Evolutionary conservation across 2,888 invertebrate genomes (phyloP).

Genomic region (Halictus quadricinctus): DNA sequence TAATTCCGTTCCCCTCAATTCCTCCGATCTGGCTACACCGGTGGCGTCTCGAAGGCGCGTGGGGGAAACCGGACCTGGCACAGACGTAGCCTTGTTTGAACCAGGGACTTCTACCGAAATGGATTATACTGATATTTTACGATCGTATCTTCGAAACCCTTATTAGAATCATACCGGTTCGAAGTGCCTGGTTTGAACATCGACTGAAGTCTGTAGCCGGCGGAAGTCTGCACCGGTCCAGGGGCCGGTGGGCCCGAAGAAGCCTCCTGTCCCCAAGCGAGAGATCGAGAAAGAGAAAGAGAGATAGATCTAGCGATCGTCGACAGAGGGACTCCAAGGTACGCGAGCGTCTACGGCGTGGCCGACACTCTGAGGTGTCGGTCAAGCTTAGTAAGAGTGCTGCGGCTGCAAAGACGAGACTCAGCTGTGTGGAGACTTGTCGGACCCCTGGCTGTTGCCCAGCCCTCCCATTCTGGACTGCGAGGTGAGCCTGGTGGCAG

Average conservation of each 20-base stretch:
- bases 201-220: too few species aligned
- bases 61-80: too few species aligned
- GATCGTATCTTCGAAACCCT: too few species aligned
- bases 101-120: too few species aligned
- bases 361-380: not conserved
- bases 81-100: too few species aligned
- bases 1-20: too few species aligned
- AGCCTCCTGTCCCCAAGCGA: constrained; percentile 34
- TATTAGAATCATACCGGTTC: too few species aligned
- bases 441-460: constrained; percentile 80
- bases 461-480: constrained; percentile 79
- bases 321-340: constrained; percentile 49
- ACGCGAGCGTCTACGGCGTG: constrained; percentile 36
- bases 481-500: constrained; percentile 76
- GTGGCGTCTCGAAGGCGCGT: too few species aligned
- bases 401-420: constrained; percentile 82
- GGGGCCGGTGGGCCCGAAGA: not conserved
- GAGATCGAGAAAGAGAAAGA: constrained; percentile 6
- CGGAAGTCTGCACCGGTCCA: too few species aligned
- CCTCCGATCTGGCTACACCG: too few species aligned
- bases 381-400: constrained; percentile 78
- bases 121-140: too few species aligned
- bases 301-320: not conserved
- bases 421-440: constrained; percentile 81
- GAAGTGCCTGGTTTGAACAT: too few species aligned